Evolutionary conservation across 2,797 vertebrate species (phyloP), one percentile per base, ranked within the genome.

Genomic region (Sciaenops ocellatus): DNA sequence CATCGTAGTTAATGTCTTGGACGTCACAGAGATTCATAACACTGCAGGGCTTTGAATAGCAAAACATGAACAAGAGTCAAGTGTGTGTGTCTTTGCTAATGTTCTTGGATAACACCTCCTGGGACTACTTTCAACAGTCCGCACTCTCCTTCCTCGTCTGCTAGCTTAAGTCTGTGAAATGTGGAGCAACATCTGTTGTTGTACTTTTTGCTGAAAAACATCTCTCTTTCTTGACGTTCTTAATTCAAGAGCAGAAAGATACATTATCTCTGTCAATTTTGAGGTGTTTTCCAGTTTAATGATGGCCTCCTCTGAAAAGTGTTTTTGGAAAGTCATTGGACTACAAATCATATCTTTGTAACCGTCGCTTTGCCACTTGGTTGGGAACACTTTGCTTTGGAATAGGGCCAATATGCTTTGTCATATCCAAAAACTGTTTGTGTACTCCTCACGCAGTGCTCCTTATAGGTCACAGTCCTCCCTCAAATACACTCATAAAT

Each of bases 21-120:
- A 90, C 18, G 51, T 83, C 64, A 62, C 56, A 59, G 73, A 82
- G 82, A 91, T 90, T 89, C 85, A 89, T 89, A 84, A 87, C 80
- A 83, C 87, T 90, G 44, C 60, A 76, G 82, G 87, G 82, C 75
- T 87, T 89, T 88, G 77, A 88, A 89, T 72, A 89, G 55, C 84
- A 87, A 88, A 92, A 92, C 84, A 87, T 44, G 85, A 87, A 85
- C 88, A 89, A 88, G 79, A 93, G 87, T 91, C 79, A 87, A 92
- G 90, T 90, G 88, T 87, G 85, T 89, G 84, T 86, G 76, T 85
- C 80, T 90, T 82, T 84, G 82, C 84, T 93, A 88, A 91, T 86
- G 79, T 79, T 91, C 80, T 91, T 86, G 76, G 90, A 88, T 84
- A 85, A 84, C 82, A 78, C 78, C 91, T 89, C 85, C 66, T 17